Evolutionary conservation across 2,797 vertebrate genomes (phyloP).

Genomic region (Sebastes kiyomatsui): DNA sequence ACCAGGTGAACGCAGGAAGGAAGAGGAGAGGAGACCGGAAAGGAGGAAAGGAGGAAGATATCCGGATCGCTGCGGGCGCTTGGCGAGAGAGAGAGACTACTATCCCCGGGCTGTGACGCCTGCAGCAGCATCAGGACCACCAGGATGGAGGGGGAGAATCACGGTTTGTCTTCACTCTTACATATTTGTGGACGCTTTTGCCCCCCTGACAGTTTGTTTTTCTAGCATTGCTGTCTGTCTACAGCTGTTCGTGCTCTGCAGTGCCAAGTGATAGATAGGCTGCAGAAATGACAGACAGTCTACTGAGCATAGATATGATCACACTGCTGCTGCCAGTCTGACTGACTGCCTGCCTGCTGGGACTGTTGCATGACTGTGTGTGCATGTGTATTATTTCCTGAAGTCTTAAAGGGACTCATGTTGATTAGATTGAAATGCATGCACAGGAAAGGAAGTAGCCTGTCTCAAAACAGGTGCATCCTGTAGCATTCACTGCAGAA

Average conservation of each 20-base stretch:
- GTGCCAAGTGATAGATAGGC: not conserved
- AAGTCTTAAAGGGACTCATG: not conserved
- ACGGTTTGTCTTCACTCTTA: conserved; percentile 67
- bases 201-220: not conserved
- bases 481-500: conserved; percentile 10
- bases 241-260: not conserved
- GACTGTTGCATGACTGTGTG: not conserved
- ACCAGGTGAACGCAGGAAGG: not conserved
- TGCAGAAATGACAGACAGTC: not conserved
- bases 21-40: not conserved
- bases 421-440: not conserved
- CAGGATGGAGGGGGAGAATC: conserved; percentile 75
- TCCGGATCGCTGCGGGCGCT: conserved; percentile 53
- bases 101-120: conserved; percentile 52
- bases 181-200: not conserved
- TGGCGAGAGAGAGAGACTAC: conserved; percentile 6
- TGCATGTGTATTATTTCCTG: not conserved
- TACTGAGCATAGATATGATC: not conserved
- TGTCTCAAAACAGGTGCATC: conserved; percentile 54
- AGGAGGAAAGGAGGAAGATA: conserved; percentile 8
- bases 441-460: not conserved
- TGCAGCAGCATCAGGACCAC: conserved; percentile 68
- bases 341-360: not conserved
- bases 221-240: not conserved
- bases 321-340: conserved; percentile 1